Evolutionary conservation across 1,140 invertebrate species (phyloP), one percentile per base, ranked within the genome.

Genomic region (Drosophila ironensis): DNA sequence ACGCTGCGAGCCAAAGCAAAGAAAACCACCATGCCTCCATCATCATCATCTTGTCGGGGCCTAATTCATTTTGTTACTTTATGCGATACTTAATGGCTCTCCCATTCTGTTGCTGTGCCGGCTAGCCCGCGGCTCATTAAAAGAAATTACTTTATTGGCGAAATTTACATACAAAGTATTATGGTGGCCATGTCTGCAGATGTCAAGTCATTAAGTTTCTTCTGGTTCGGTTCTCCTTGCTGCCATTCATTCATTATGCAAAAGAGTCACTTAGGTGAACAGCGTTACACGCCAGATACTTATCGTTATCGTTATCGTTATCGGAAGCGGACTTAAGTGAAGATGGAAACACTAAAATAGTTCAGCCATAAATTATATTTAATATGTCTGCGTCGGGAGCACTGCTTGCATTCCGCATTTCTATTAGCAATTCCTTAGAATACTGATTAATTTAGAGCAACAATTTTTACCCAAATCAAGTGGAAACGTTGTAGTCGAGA

Each of bases 111-210:
- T 64, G 56, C 61, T 84, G 44, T 45, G 33, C 53, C 42, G 22
- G 27, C 54, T 61, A 40, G 77, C 69, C 53, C 54, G 80, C 60
- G 73, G 69, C 77, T 84, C 78, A 82, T 84, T 78, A 81, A 84
- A 80, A 77, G 77, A 81, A 84, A 81, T 81, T 81, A 76, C 78
- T 81, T 81, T 81, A 81, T 84, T 81, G 78, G 77, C 77, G 56
- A 70, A 81, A 81, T 81, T 81, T 81, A 72, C 77, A 81, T 81
- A 81, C 78, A 81, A 81, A 81, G 76, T 84, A 72, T 81, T 82
- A 81, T 81, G 76, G 67, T 81, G 78, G 76, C 77, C 76, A 81
- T 81, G 76, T 82, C 77, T 68, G 77, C 60, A 82, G 72, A 82
- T 81, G 77, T 77, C 56, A 63, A 72, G 52, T 70, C 66, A 59